A percentile compares a stretch with the other conserved stretches of the same genome.
These are phyloP conservation scores for Brachynemurus nebulosus DNA, from an alignment of 2,888 invertebrate species.

Conservation along the genomic window DNA sequence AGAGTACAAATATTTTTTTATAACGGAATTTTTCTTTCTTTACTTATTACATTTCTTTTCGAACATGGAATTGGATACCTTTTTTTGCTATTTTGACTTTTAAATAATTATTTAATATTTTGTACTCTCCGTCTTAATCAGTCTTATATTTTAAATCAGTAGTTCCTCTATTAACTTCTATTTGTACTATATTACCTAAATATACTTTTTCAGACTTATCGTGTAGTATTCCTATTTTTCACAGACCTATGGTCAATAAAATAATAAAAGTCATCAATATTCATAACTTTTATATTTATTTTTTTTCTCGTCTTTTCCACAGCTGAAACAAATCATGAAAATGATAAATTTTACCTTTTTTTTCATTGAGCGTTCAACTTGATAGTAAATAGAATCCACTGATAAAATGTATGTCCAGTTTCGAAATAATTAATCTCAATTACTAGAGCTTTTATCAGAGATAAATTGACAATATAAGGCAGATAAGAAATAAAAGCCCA, in stretches of 20 bases:
- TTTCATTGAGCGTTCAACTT: conserved; percentile 21
- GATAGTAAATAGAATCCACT: conserved; percentile 24
- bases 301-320: not conserved
- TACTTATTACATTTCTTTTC: no score
- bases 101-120: no score
- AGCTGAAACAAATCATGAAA: conserved; percentile 9
- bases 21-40: no score
- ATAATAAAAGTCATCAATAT: conserved; percentile 2
- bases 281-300: conserved; percentile 1
- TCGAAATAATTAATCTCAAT: conserved; percentile 19
- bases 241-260: conserved; percentile 1
- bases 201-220: conserved; percentile 2
- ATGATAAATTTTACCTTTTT: conserved; percentile 17
- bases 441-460: conserved; percentile 8
- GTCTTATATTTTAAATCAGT: conserved; percentile 4
- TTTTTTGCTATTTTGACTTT: no score
- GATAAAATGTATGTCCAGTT: conserved; percentile 23
- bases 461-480: conserved; percentile 13
- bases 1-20: no score
- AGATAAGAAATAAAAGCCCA: conserved; percentile 15
- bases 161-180: conserved; percentile 1
- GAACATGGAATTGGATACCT: no score
- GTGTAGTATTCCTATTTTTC: conserved; percentile 1
- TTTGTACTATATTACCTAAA: conserved; percentile 1
- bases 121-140: not conserved